A percentile compares a stretch with the other conserved stretches of the same genome.
These are phyloP conservation scores for Octonoba sinensis DNA, from an alignment of 2,888 invertebrate species.

Conservation along the genomic window DNA sequence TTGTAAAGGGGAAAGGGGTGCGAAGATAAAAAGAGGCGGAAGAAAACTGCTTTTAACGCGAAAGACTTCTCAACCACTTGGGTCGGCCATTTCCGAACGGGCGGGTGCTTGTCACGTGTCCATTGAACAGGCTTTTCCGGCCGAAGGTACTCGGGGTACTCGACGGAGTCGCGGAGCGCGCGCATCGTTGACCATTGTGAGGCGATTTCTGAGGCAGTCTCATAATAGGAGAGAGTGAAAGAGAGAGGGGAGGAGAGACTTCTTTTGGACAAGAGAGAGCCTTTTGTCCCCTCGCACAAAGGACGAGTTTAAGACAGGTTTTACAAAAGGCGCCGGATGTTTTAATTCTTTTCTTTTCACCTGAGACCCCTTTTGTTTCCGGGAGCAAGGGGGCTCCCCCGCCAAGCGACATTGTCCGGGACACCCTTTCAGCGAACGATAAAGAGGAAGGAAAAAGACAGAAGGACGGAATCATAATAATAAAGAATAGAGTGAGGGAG, in stretches of 20 bases:
- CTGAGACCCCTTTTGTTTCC: conserved; percentile 50
- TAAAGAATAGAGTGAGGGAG: conserved; percentile 24
- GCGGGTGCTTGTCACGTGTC: too few relatives aligned
- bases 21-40: conserved; percentile 2
- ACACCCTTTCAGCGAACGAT: conserved; percentile 12
- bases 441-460: conserved; percentile 43
- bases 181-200: conserved; percentile 48
- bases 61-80: too few relatives aligned
- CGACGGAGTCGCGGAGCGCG: not conserved
- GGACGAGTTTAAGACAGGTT: conserved; percentile 59
- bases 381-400: conserved; percentile 16
- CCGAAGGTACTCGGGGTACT: not conserved
- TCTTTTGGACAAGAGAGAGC: conserved; percentile 20
- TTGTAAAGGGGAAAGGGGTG: not conserved
- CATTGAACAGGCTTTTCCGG: not conserved
- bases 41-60: conserved; percentile 23
- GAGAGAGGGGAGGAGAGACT: conserved; percentile 23
- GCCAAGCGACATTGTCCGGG: conserved; percentile 55
- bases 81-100: too few relatives aligned
- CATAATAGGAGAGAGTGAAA: not conserved
- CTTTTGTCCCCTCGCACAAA: conserved; percentile 46
- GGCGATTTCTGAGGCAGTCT: conserved; percentile 10
- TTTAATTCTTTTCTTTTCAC: conserved; percentile 60
- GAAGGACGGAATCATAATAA: conserved; percentile 40
- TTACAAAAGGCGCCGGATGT: conserved; percentile 63